Conservation (phyloP, 92 coral and sea anemone genomes). For the Porites divaricata region DNA sequence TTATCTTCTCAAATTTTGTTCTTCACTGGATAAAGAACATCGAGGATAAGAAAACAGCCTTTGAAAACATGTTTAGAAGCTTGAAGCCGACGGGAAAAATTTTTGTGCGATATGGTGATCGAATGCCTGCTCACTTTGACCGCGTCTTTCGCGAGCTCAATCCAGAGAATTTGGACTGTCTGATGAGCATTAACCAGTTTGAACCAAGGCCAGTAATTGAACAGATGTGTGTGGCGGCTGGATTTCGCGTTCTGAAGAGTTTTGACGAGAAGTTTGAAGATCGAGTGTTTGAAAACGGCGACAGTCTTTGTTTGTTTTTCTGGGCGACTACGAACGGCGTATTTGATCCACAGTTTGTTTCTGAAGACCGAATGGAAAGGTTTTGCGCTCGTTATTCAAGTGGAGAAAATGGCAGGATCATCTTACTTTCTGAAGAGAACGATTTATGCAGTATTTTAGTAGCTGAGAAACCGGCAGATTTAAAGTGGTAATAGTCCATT, state of each 20-base stretch:
- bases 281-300: neutral
- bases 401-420: neutral
- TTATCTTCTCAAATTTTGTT: neutral
- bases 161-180: neutral
- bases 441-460: neutral
- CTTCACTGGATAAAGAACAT: conserved; percentile 6
- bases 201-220: neutral
- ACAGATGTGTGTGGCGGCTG: neutral
- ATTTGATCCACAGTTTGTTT: neutral
- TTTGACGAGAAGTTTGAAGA: neutral
- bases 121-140: neutral
- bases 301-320: neutral
- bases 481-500: too few relatives aligned
- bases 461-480: too few relatives aligned
- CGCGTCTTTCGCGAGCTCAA: conserved; percentile 3
- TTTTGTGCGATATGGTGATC: neutral
- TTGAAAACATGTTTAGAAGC: conserved; percentile 6
- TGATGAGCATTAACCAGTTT: neutral
- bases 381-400: conserved; percentile 13
- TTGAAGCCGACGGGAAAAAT: conserved; percentile 5
- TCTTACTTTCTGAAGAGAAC: neutral
- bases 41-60: neutral
- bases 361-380: neutral
- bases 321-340: conserved; percentile 13
- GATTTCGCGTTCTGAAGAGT: neutral